Conservation (phyloP, 2,113 vertebrate genomes). For the Silurus asotus region DNA sequence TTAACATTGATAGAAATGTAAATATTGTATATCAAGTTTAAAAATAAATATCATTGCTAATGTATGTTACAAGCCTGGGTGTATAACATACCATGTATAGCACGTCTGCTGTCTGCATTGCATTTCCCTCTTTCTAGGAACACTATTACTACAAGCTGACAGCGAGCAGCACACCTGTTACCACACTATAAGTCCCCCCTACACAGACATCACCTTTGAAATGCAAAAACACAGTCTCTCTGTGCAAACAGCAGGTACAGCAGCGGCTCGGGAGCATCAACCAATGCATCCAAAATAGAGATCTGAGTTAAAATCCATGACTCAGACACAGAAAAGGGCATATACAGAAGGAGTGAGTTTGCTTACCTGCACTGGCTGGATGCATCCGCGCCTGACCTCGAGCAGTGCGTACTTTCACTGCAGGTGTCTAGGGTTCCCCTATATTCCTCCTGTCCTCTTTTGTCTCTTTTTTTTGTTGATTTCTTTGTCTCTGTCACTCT, state of each 20-base stretch:
- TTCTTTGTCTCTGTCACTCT: not conserved
- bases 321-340: not conserved
- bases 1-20: not conserved
- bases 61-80: not conserved
- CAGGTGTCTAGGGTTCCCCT: constrained; percentile 40
- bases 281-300: not conserved
- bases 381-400: constrained; percentile 48
- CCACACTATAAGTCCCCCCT: constrained; percentile 43
- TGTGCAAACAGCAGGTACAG: constrained; percentile 40
- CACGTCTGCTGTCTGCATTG: not conserved
- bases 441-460: constrained; percentile 9
- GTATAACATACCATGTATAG: not conserved
- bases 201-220: constrained; percentile 29
- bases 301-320: constrained; percentile 5
- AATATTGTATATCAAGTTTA: not conserved
- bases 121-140: constrained; percentile 28
- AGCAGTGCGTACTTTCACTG: constrained; percentile 42
- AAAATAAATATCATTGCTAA: not conserved
- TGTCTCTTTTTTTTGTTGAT: not conserved
- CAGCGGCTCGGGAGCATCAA: constrained; percentile 1
- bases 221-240: constrained; percentile 42
- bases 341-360: constrained; percentile 10
- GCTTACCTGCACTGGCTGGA: constrained; percentile 49
- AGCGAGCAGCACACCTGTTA: constrained; percentile 55
- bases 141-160: constrained; percentile 21